Evolutionary conservation across 2,113 vertebrate species (phyloP).

Genomic region (Leptobrachium ailaonicum): DNA sequence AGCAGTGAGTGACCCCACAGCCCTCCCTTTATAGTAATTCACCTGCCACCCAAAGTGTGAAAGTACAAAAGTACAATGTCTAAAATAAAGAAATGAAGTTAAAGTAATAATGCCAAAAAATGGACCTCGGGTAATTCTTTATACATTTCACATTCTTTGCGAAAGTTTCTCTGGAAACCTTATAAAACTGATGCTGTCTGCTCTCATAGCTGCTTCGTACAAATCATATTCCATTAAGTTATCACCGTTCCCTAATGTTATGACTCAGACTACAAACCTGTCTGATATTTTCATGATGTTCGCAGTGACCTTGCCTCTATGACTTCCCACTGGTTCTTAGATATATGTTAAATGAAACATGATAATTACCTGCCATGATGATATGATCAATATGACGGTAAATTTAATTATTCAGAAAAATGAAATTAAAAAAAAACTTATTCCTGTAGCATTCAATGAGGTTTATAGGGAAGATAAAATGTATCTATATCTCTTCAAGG

Average conservation of each 20-base stretch:
- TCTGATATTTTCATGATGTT: slow-evolving; percentile 25
- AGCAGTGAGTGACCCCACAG: too few species aligned
- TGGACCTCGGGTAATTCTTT: neutral
- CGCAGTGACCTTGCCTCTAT: slow-evolving; percentile 29
- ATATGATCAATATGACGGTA: too few species aligned
- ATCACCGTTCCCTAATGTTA: slow-evolving; percentile 43
- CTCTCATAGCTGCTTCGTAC: slow-evolving; percentile 12
- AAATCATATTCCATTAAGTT: slow-evolving; percentile 46
- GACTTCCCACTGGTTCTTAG: slow-evolving; percentile 34
- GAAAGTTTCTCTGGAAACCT: slow-evolving; percentile 13
- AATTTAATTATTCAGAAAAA: too few species aligned
- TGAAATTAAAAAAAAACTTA: too few species aligned
- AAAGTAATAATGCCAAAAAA: neutral
- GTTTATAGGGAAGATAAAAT: slow-evolving; percentile 44
- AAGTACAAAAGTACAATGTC: neutral
- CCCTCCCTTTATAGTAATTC: too few species aligned
- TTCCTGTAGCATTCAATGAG: too few species aligned
- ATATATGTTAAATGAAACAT: too few species aligned
- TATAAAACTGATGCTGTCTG: slow-evolving; percentile 10
- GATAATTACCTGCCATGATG: too few species aligned
- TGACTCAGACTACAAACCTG: slow-evolving; percentile 42
- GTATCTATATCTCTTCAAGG: slow-evolving; percentile 15
- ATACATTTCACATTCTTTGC: neutral
- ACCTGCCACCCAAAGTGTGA: too few species aligned
- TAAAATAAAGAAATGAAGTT: neutral